Evolutionary conservation across 2,888 invertebrate species (phyloP).

Genomic region (Acleris literana): DNA sequence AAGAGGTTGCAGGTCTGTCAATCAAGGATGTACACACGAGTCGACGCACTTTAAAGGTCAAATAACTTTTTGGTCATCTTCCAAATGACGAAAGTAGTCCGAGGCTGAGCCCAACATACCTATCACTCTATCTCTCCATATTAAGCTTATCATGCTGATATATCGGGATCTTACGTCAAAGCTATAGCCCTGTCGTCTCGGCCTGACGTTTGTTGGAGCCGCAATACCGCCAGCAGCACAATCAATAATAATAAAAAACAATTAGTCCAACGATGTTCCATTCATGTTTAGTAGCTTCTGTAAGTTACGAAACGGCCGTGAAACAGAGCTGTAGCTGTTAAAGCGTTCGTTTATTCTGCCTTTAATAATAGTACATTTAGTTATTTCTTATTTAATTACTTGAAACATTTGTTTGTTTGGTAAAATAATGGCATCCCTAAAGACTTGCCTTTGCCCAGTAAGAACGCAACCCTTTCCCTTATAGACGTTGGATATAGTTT

Average conservation of each 20-base stretch:
- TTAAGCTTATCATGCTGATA: slow-evolving; percentile 3
- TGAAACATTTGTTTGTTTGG: neutral
- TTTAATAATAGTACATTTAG: neutral
- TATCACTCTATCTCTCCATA: slow-evolving; percentile 2
- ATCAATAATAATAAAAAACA: slow-evolving; percentile 1
- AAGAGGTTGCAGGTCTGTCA: too few species aligned
- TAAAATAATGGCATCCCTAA: neutral
- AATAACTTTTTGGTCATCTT: neutral
- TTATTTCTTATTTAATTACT: too few species aligned
- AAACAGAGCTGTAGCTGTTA: neutral
- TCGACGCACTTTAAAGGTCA: too few species aligned
- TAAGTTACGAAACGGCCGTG: neutral
- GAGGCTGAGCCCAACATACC: slow-evolving; percentile 5
- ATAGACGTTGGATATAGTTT: too few species aligned
- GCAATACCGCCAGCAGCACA: neutral
- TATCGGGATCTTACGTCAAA: slow-evolving; percentile 19
- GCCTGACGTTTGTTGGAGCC: neutral
- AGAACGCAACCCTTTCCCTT: too few species aligned
- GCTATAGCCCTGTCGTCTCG: slow-evolving; percentile 10
- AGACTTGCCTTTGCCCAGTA: too few species aligned
- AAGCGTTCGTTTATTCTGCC: neutral
- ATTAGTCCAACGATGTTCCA: neutral
- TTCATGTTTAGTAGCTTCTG: slow-evolving; percentile 6
- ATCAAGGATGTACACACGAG: too few species aligned
- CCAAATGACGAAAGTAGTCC: slow-evolving; percentile 12